Evolutionary conservation across 2,797 vertebrate species (phyloP).

Genomic region (Gambelia wislizenii): DNA sequence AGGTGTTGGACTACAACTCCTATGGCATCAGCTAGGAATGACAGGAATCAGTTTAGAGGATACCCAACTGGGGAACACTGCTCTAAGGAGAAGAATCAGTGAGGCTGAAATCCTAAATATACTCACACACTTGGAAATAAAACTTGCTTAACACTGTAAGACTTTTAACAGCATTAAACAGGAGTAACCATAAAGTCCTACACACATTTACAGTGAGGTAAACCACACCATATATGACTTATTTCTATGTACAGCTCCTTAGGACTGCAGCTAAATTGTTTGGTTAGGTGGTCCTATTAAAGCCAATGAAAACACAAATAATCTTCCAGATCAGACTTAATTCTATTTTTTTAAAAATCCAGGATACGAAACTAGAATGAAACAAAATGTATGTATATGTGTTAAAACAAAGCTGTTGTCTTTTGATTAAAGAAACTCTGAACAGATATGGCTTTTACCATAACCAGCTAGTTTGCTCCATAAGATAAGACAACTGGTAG

Average conservation of each 20-base stretch:
- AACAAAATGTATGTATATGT: neutral
- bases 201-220: neutral
- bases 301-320: neutral
- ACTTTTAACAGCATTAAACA: neutral
- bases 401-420: neutral
- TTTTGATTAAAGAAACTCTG: neutral
- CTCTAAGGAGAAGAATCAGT: neutral
- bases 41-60: neutral
- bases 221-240: neutral
- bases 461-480: neutral
- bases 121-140: neutral
- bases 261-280: neutral
- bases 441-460: neutral
- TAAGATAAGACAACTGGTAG: neutral
- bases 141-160: neutral
- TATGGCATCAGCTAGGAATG: neutral
- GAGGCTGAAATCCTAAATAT: neutral
- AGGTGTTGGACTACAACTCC: neutral
- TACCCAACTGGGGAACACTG: neutral
- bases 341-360: neutral
- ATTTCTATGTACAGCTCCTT: neutral
- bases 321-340: neutral
- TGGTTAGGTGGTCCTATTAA: neutral
- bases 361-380: neutral
- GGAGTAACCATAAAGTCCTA: neutral